Percentiles rank a stretch among this genome's conserved stretches.
These are phyloP conservation scores for Oscheius sp. DNA, from an alignment of 2,888 invertebrate species.

Conservation along the genomic window DNA sequence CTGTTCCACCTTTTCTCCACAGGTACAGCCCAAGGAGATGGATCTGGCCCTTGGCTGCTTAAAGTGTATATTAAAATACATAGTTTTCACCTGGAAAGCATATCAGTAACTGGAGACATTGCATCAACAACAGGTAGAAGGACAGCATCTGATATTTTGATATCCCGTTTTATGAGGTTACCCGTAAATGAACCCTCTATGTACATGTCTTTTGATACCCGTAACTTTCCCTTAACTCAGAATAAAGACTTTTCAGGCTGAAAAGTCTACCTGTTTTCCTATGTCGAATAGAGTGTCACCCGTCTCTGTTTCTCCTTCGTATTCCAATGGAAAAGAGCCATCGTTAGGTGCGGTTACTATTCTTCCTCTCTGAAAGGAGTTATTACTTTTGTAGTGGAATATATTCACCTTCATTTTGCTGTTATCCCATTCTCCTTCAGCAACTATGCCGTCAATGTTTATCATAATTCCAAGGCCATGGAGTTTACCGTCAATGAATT, in stretches of 20 bases:
- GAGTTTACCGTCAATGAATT: conserved; percentile 15
- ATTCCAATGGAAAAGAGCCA: conserved; percentile 15
- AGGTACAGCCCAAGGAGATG: conserved; percentile 19
- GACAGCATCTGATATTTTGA: conserved; percentile 15
- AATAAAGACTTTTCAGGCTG: neutral
- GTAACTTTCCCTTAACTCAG: conserved; percentile 15
- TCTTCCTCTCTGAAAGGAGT: conserved; percentile 9
- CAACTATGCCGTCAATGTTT: conserved; percentile 21
- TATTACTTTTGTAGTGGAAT: neutral
- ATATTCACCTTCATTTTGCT: conserved; percentile 29
- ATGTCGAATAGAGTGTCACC: neutral
- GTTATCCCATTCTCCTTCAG: conserved; percentile 27
- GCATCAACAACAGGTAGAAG: neutral
- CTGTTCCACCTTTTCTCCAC: conserved; percentile 19
- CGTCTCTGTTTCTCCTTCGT: conserved; percentile 20
- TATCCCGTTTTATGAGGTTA: conserved; percentile 19
- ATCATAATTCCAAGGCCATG: conserved; percentile 28
- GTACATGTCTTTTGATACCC: neutral
- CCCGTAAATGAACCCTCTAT: conserved; percentile 27
- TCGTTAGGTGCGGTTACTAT: conserved; percentile 1
- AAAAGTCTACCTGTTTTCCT: conserved; percentile 11
- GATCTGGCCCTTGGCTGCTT: neutral
- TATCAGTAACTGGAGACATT: conserved; percentile 3
- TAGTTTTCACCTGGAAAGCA: conserved; percentile 20
- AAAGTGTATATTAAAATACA: neutral